Base-by-base conservation (phyloP, 2,797 vertebrate species). In the Chloroceryle amazona region DNA sequence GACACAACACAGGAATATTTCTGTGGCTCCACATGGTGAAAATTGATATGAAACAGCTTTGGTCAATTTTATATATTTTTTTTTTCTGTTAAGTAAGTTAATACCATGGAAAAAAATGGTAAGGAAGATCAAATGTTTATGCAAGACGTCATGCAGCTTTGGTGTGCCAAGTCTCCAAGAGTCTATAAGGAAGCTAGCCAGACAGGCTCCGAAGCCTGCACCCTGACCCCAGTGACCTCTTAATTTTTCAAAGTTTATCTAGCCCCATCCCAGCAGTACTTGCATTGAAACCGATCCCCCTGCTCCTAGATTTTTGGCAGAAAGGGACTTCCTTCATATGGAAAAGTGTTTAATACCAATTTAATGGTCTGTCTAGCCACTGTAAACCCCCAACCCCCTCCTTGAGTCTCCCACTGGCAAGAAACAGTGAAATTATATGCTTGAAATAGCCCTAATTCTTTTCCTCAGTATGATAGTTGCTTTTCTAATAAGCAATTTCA, bases 171-270 rank as follows among this genome's bases (percentile, higher is more conserved):
- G 97, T 97, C 95, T 97, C 91, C 93, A 94, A 74, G 67, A 94
- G 97, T 97, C 98, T 97, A 96, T 41, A 80, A 98, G 99, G 98
- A 98, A 98, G 97, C 97, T 71, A 97, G 97, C 97, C 98, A 99
- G 98, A 98, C 98, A 3, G 81, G 85, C 96, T 97, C 97, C 94
- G 92, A 83, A 96, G 96, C 97, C 98, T 97, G 98, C 89, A 93
- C 96, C 92, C 94, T 98, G 98, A 98, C 98, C 98, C 95, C 51
- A 6, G 25, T 44, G 97, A 98, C 98, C 98, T 96, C 89, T 94
- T 86, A 81, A 96, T 98, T 98, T 98, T 97, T 97, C 97, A 97
- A 86, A 97, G 96, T 97, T 97, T 98, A 98, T 98, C 97, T 93
- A 96, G 95, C 95, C 89, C 95, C 96, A 97, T 97, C 96, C 87